Evolutionary conservation across 2,113 vertebrate genomes (phyloP).

Genomic region (Xiphophorus hellerii): DNA sequence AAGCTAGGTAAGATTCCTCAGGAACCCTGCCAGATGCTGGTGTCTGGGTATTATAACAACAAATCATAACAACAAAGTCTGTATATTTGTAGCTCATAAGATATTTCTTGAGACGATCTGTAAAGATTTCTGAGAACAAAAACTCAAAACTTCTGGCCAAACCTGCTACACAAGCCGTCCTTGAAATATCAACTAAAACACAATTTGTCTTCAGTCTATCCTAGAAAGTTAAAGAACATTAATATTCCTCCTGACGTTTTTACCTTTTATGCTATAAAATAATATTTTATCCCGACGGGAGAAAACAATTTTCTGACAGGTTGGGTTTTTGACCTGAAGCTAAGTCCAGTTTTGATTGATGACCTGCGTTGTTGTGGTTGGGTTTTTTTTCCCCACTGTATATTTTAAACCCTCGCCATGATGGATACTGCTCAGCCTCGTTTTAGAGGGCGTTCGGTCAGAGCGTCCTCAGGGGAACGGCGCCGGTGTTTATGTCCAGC

Average conservation of each 20-base stretch:
- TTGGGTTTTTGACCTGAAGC: slow-evolving; percentile 16
- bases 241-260: background rate
- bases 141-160: background rate
- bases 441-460: slow-evolving; percentile 9
- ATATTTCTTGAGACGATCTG: background rate
- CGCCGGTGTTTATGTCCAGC: background rate
- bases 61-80: background rate
- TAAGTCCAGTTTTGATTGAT: slow-evolving; percentile 29
- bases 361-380: slow-evolving; percentile 1
- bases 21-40: background rate
- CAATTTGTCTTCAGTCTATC: background rate
- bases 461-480: background rate
- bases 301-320: slow-evolving; percentile 2
- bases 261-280: background rate
- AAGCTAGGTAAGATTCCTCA: background rate
- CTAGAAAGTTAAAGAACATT: background rate
- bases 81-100: background rate
- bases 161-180: no score
- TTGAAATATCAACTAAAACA: no score
- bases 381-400: background rate
- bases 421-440: slow-evolving; percentile 10
- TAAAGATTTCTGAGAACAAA: background rate
- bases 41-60: background rate
- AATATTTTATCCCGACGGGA: background rate
- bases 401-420: background rate